Conservation (phyloP, 1,140 invertebrate genomes). For the Anagrus nilaparvatae region DNA sequence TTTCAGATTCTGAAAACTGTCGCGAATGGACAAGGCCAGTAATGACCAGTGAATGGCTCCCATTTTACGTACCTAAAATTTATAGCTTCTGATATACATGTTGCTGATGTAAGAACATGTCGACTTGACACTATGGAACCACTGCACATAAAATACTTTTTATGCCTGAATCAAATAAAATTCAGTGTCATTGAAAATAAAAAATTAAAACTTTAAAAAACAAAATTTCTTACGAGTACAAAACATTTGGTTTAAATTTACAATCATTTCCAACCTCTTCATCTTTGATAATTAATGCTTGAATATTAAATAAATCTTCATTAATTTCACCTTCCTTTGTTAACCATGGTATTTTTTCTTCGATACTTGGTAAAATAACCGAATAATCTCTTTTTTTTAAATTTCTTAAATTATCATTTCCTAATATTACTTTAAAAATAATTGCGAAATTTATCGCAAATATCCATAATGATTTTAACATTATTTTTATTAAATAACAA, state of each 20-base stretch:
- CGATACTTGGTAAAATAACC: neutral
- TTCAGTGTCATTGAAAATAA: too few relatives aligned
- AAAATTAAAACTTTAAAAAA: neutral
- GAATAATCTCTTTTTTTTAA: constrained; percentile 5
- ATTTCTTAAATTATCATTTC: constrained; percentile 7
- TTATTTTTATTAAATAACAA: neutral
- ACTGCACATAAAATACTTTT: constrained; percentile 22
- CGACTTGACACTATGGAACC: constrained; percentile 23
- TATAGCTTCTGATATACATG: constrained; percentile 21
- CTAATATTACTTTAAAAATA: too few relatives aligned
- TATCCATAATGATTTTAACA: neutral
- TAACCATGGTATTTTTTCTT: constrained; percentile 17
- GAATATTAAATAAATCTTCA: constrained; percentile 16
- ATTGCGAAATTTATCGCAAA: neutral
- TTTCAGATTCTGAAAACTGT: too few relatives aligned
- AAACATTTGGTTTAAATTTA: neutral
- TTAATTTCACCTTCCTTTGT: constrained; percentile 10
- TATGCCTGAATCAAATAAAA: too few relatives aligned
- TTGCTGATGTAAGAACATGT: constrained; percentile 26
- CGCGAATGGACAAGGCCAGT: too few relatives aligned
- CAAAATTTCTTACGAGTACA: constrained; percentile 14
- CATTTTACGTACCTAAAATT: constrained; percentile 22
- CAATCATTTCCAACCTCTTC: constrained; percentile 16
- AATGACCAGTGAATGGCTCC: constrained; percentile 6
- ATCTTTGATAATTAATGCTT: constrained; percentile 23